Evolutionary conservation across 37 sponge, comb jelly and placozoan species (phyloP).

Genomic region (Ephydatia muelleri): DNA sequence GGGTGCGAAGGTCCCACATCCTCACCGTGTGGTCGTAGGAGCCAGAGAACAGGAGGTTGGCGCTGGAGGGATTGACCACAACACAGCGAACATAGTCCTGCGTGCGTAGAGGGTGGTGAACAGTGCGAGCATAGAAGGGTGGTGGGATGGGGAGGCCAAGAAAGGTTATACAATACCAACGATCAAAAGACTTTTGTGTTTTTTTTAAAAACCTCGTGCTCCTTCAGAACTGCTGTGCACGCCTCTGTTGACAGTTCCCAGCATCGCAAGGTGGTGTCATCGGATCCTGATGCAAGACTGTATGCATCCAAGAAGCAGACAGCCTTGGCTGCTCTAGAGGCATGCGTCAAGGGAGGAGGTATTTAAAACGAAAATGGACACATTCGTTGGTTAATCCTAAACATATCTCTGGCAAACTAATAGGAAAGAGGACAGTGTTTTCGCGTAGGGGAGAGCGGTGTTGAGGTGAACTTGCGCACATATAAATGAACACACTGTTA

Average conservation of each 20-base stretch:
- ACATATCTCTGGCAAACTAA: background rate
- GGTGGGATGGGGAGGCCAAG: background rate
- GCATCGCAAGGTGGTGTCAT: constrained; percentile 75
- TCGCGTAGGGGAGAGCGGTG: background rate
- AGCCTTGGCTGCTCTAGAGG: constrained; percentile 64
- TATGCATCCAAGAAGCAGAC: constrained; percentile 76
- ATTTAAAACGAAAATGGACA: background rate
- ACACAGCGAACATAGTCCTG: constrained; percentile 77
- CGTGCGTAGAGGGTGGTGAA: background rate
- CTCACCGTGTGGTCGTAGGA: constrained; percentile 94
- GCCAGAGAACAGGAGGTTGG: constrained; percentile 62
- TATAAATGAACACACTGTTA: background rate
- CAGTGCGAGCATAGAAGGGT: background rate
- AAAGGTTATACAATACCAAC: too few species aligned
- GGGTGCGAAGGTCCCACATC: constrained; percentile 88
- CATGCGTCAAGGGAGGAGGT: background rate
- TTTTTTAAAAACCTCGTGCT: constrained; percentile 53
- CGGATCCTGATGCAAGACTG: constrained; percentile 77
- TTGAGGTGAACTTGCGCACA: background rate
- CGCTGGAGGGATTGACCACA: constrained; percentile 25
- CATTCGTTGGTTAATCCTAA: background rate
- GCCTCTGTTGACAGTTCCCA: constrained; percentile 91
- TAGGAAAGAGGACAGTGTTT: background rate
- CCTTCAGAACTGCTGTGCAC: constrained; percentile 37
- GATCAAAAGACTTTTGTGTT: background rate